Evolutionary conservation across 2,888 invertebrate species (phyloP), one percentile per base, ranked within the genome.

Genomic region (Antitype chi): DNA sequence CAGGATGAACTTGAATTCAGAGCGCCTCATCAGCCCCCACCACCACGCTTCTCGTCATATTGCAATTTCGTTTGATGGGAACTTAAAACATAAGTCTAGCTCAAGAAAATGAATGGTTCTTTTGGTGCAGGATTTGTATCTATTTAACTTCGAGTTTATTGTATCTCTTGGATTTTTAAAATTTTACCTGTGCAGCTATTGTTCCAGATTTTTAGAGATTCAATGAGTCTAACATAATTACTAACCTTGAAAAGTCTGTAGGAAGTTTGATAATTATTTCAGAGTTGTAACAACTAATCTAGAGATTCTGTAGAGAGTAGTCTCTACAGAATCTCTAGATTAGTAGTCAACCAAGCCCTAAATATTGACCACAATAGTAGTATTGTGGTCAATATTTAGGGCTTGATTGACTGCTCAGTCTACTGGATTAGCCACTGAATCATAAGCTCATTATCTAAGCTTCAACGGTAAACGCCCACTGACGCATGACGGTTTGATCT

Each of bases 1-100:
- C 15, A 15, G n/a, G 38, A 66, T 78, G 49, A 60, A 38, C 53
- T 28, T 23, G 64, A 71, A 70, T 79, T 67, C 38, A 67, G 60
- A 70, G 28, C 38, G 23, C 0, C 25, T 66, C n/a, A 63, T 5
- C 38, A 43, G n/a, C 66, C 66, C 60, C 71, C 43, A 28, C 23
- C 6, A 20, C 7, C n/a, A 43, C 11, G 43, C 15, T 38, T 4
- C 32, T 62, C 6, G 23, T 11, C 17, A 17, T 13, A 73, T 70
- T 25, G 32, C 23, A 68, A 68, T 72, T 57, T 52, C 15, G 47
- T 60, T 52, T 63, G 63, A 73, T 66, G 55, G 20, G n/a, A 57
- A 52, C n/a, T 64, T 60, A 53, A 53, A 63, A 77, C 17, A 43
- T 32, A 57, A 2, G 25, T 25, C 0, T 20, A 43, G 13, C 4